Evolutionary conservation across 2,888 invertebrate species (phyloP), one percentile per base, ranked within the genome.

Genomic region (Phaonia tiefii): DNA sequence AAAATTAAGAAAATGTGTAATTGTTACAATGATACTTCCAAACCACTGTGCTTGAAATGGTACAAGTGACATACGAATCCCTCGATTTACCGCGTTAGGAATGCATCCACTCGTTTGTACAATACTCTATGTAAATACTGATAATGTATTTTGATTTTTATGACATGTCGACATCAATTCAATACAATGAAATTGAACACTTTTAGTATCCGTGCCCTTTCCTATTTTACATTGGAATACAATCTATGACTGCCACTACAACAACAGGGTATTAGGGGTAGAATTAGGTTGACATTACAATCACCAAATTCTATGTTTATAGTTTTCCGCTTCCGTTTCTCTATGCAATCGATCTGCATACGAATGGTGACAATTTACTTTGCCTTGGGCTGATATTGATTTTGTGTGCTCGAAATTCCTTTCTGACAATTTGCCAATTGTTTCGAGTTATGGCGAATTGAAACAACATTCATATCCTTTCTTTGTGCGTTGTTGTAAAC

Each of bases 391-490:
- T 49, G 63, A 75, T 78, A 81, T 81, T 78, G 81, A 78, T 78
- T 81, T 75, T 10, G 20, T 25, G 25, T 25, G 67, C 74, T 89
- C 89, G 89, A 87, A 88, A 88, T 84, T 87, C 89, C 31, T 31
- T 31, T 86, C 88, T 88, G 87, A 89, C 88, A 89, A 87, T 86
- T 88, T 85, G 85, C 86, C 87, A 88, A 83, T 72, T 80, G 79
- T 76, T 80, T 73, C 85, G 87, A 87, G 85, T 88, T 88, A 87
- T 87, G 84, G 87, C 86, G 87, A 88, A 87, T 83, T 76, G 77
- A 83, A 84, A 74, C 60, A n/a, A n/a, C n/a, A n/a, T 71, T 15
- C 49, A 46, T 39, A 54, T 26, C 42, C 17, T 39, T 15, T 79
- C 25, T 65, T 58, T 15, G 2, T 26, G 10, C 69, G 37, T 66